Evolutionary conservation across 2,797 vertebrate species (phyloP), one percentile per base, ranked within the genome.

Genomic region (Taenioides sp.): DNA sequence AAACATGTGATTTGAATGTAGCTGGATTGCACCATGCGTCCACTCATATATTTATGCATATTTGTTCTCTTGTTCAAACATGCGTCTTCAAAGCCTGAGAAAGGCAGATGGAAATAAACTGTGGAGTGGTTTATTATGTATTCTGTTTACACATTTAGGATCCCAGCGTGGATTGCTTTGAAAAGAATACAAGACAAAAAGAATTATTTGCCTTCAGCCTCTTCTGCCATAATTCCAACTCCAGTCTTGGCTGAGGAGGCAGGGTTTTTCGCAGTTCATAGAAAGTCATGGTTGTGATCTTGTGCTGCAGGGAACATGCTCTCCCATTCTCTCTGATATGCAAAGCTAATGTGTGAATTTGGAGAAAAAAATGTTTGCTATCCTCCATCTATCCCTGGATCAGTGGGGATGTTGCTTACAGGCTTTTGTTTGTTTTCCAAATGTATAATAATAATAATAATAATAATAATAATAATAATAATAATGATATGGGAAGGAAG

Each of bases 291-390:
- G 82, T 87, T 88, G 80, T 88, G 83, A 91, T 91, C 79, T 87
- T 70, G 69, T 67, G 87, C 88, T 89, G 80, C 81, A 85, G 85
- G 89, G 87, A 84, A 84, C 77, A 64, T 87, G 81, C 74, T 77
- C 83, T 83, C 76, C 76, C 68, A 76, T 83, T 84, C 84, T 78
- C 81, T 91, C 83, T 86, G 87, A 90, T 87, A 90, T 88, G 83
- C 84, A 85, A 89, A 91, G 77, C 81, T 70, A 78, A 85, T 25
- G 60, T 85, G 79, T 85, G 76, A 72, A 67, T 79, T 89, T 81
- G 79, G 73, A 84, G 81, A 84, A 85, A 71, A 78, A 69, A 54
- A 70, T 81, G 81, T 82, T 88, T 88, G 84, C 77, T 71, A 31
- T 54, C 72, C 75, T 85, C 79, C 84, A 85, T 83, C 72, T 86